phyloP scores from a whole-genome alignment of 2,113 vertebrate species.

The Oceanodroma tethys region DNA sequence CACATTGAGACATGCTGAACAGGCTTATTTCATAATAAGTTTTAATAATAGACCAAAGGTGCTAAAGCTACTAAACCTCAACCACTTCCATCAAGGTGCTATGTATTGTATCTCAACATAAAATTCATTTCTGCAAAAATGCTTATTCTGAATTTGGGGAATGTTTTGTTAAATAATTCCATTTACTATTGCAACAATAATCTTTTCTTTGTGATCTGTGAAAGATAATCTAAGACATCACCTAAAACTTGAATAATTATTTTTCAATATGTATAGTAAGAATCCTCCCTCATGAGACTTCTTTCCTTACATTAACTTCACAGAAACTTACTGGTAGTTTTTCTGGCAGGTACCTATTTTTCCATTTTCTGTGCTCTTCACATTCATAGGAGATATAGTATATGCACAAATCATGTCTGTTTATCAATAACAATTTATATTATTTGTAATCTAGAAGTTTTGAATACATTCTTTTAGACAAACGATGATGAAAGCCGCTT shows the following conservation, averaged over 20 bases:
- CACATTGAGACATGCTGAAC: not conserved
- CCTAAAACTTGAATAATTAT: not conserved
- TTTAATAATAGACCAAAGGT: not conserved
- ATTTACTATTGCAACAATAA: not conserved
- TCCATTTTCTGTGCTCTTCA: not conserved
- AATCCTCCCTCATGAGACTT: not conserved
- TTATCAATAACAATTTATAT: not conserved
- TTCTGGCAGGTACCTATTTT: not conserved
- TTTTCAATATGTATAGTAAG: not conserved
- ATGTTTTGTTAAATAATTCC: not conserved
- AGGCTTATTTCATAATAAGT: not conserved
- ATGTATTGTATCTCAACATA: not conserved
- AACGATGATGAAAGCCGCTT: not conserved
- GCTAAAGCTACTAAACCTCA: not conserved
- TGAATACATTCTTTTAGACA: not conserved
- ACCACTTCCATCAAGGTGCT: not conserved
- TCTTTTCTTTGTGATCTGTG: not conserved
- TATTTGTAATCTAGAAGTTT: not conserved
- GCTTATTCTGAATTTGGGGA: not conserved
- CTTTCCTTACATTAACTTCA: not conserved
- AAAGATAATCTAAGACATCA: not conserved
- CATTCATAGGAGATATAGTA: not conserved
- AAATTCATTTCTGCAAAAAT: not conserved
- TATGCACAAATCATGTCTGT: not conserved
- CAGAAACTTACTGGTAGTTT: not conserved